Conservation (phyloP, 1,140 invertebrate genomes). For the Rhopalosiphum padi region DNA sequence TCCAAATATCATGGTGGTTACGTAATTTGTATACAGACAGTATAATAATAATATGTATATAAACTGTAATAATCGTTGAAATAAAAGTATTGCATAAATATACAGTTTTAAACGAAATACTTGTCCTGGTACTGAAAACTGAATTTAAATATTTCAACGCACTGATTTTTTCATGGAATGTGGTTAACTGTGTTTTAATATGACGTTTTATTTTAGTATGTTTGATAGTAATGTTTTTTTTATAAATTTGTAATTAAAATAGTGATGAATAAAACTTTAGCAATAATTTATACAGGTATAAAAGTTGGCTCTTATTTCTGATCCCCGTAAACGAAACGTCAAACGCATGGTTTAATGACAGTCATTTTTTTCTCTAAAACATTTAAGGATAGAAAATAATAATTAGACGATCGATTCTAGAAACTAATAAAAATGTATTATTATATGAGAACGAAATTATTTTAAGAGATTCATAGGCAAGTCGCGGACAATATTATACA, state of each 20-base stretch:
- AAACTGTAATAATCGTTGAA: not conserved
- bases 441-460: not conserved
- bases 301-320: not conserved
- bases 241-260: not conserved
- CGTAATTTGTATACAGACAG: not conserved
- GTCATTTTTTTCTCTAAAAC: not conserved
- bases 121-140: not conserved
- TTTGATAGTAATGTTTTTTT: not conserved
- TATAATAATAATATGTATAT: not conserved
- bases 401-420: not conserved
- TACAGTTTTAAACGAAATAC: not conserved
- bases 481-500: not conserved
- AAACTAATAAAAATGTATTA: not conserved
- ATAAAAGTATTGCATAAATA: not conserved
- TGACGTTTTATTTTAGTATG: not conserved
- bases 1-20: not conserved
- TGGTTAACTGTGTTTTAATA: not conserved
- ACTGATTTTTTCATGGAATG: not conserved
- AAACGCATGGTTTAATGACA: not conserved
- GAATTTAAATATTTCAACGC: not conserved
- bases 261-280: not conserved
- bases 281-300: not conserved
- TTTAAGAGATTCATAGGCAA: not conserved
- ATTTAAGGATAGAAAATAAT: not conserved
- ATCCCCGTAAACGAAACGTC: not conserved